Evolutionary conservation across 2,797 vertebrate species (phyloP).

Genomic region (Tolypeutes matacus): DNA sequence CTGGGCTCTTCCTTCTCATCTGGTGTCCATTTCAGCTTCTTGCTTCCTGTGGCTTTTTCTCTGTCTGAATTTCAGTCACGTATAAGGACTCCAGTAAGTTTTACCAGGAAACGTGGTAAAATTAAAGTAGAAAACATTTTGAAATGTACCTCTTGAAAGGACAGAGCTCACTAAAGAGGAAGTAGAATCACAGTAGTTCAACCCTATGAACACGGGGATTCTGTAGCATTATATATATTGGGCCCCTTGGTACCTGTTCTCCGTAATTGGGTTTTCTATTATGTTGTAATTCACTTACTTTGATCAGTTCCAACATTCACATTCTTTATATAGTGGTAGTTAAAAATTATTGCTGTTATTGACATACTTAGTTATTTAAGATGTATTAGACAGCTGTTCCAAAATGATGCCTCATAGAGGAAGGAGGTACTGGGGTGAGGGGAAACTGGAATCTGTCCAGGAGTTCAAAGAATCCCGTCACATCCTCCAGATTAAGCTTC

Average conservation of each 20-base stretch:
- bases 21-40: too few relatives aligned
- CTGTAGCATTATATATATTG: too few relatives aligned
- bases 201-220: neutral
- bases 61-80: too few relatives aligned
- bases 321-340: neutral
- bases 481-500: neutral
- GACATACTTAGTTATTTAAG: conserved; percentile 15
- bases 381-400: neutral
- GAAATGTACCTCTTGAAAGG: too few relatives aligned
- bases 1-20: too few relatives aligned
- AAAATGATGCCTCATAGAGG: conserved; percentile 60
- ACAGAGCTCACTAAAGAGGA: too few relatives aligned
- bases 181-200: too few relatives aligned
- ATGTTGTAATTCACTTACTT: neutral
- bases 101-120: too few relatives aligned
- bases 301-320: neutral
- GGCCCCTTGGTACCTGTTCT: neutral
- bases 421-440: neutral
- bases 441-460: neutral
- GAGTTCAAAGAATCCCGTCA: conserved; percentile 5
- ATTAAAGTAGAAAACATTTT: too few relatives aligned
- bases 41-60: too few relatives aligned
- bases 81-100: too few relatives aligned
- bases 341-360: conserved; percentile 24
- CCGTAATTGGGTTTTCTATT: neutral